Conservation (phyloP, 2,797 vertebrate species). For the Heteromormyrus szaboi region DNA sequence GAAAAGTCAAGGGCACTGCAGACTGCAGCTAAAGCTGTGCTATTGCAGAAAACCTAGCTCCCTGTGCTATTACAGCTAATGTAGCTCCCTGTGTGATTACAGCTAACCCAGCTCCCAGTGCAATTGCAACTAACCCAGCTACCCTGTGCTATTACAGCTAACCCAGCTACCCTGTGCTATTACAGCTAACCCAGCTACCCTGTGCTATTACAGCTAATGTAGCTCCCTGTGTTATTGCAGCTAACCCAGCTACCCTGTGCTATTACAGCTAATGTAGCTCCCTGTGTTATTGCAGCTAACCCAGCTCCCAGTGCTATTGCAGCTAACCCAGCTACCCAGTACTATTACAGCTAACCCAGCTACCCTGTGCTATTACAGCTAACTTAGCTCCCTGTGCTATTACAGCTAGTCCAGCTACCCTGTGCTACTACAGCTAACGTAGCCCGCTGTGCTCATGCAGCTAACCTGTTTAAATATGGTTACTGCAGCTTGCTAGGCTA, state of each 20-base stretch:
- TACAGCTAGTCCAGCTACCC: not conserved
- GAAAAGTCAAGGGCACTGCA: conserved; percentile 54
- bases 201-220: not conserved
- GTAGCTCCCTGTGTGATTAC: not conserved
- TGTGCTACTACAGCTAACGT: not conserved
- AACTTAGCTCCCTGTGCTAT: not conserved
- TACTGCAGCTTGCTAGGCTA: not conserved
- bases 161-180: not conserved
- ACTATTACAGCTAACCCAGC: not conserved
- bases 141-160: not conserved
- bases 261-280: not conserved
- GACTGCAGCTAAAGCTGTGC: conserved; percentile 19
- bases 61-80: not conserved
- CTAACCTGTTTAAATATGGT: not conserved
- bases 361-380: not conserved
- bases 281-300: not conserved
- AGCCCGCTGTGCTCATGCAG: not conserved
- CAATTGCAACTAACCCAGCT: not conserved
- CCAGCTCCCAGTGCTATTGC: not conserved
- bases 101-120: not conserved
- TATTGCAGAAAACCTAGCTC: not conserved
- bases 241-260: not conserved
- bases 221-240: not conserved
- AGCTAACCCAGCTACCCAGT: not conserved
- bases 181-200: not conserved